Base-by-base conservation (phyloP, 2,113 vertebrate species). In the Lanius ludovicianus region DNA sequence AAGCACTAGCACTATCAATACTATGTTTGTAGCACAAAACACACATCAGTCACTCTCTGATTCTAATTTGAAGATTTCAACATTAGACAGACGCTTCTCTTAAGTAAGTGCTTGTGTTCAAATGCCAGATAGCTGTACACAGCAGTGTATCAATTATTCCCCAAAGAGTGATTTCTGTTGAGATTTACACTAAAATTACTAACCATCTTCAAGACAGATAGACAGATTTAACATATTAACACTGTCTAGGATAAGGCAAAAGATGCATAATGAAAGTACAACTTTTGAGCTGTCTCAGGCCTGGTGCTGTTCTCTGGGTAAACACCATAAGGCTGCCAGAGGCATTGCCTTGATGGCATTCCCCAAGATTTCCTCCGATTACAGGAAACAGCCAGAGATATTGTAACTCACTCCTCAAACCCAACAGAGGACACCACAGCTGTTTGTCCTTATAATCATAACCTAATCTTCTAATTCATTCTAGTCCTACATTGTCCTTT, bases 331-430 rank as follows among this genome's bases (percentile, higher is more conserved):
- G 5, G 7, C 30, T 63, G 30, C n/a, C 37, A 21, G 1, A 35
- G 11, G 33, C 23, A 3, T 21, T 25, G 33, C 3, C 44, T 16
- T 1, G 0, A 7, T 7, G 4, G 8, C 2, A 2, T 7, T 80
- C 11, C 23, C 28, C 9, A 22, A 4, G 1, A 18, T 68, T 68
- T 77, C 5, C 35, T 10, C 35, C 1, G 1, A 15, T 16, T 27
- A 35, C 10, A 28, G 30, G 17, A 24, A 44, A 20, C 23, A 57
- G 52, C 3, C 10, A 19, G 20, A 68, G n/a, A 33, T 11, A 17
- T 15, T 28, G 35, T 28, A 42, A 22, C 8, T 10, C 41, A 15
- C 24, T 22, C 7, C 21, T 57, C 50, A 75, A 42, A 62, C 14
- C 6, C 50, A 49, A 2, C 1, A 3, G 5, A 56, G 10, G 16